A percentile compares a stretch with the other conserved stretches of the same genome.
These are phyloP conservation scores for Drosophila kepulauana DNA, from an alignment of 1,140 invertebrate genomes.

Conservation along the genomic window DNA sequence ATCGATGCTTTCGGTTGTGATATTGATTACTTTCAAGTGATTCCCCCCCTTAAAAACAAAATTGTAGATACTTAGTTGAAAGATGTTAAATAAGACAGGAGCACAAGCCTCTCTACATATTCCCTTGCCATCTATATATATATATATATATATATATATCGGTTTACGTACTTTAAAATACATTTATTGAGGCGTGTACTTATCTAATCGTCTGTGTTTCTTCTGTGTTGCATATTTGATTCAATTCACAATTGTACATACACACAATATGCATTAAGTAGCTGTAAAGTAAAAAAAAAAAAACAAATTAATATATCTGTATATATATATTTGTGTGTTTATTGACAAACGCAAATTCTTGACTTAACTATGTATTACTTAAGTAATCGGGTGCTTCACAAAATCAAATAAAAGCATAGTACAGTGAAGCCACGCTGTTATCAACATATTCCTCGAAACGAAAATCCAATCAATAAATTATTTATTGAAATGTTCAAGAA, in stretches of 20 bases:
- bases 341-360: background rate
- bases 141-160: background rate
- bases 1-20: slow-evolving; percentile 65
- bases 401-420: slow-evolving; percentile 2
- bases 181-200: slow-evolving; percentile 35
- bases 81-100: background rate
- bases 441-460: background rate
- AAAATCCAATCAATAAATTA: slow-evolving; percentile 8
- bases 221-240: slow-evolving; percentile 17
- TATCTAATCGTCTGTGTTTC: slow-evolving; percentile 43
- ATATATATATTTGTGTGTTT: slow-evolving; percentile 6
- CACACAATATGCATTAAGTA: slow-evolving; percentile 11
- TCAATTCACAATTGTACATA: slow-evolving; percentile 21
- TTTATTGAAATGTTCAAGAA: background rate
- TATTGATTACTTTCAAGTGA: slow-evolving; percentile 44
- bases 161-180: slow-evolving; percentile 26
- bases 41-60: slow-evolving; percentile 6
- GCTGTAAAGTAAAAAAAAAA: background rate
- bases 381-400: slow-evolving; percentile 14
- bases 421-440: slow-evolving; percentile 19
- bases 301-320: too few species aligned
- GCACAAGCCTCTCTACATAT: background rate
- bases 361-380: slow-evolving; percentile 18
- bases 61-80: slow-evolving; percentile 18
- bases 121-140: slow-evolving; percentile 7